Evolutionary conservation across 2,797 vertebrate genomes (phyloP).

Genomic region (Helostoma temminkii): DNA sequence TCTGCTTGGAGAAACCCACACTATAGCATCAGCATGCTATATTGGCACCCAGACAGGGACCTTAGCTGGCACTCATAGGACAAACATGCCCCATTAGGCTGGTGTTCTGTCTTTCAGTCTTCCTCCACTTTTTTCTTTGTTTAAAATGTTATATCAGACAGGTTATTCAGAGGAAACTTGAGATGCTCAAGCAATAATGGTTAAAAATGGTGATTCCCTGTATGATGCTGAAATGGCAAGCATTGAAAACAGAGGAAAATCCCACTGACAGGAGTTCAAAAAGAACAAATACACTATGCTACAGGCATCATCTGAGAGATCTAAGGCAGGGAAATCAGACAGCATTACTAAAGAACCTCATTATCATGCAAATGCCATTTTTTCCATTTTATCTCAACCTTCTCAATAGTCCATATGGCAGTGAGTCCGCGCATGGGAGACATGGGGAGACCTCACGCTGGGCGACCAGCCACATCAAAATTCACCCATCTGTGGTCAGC

Average conservation of each 20-base stretch:
- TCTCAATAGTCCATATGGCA: conserved; percentile 82
- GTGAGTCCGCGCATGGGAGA: conserved; percentile 73
- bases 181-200: conserved; percentile 37
- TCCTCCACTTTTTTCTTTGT: conserved; percentile 46
- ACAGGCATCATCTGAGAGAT: conserved; percentile 74
- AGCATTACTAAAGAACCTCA: conserved; percentile 81
- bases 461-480: conserved; percentile 81
- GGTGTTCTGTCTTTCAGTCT: conserved; percentile 70
- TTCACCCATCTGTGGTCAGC: conserved; percentile 82
- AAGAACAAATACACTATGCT: conserved; percentile 69
- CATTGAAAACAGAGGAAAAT: conserved; percentile 61
- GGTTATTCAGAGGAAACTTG: conserved; percentile 26
- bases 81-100: conserved; percentile 77
- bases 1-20: conserved; percentile 77
- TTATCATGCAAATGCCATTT: conserved; percentile 84
- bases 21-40: conserved; percentile 68
- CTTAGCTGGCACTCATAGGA: conserved; percentile 76
- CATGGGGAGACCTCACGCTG: conserved; percentile 75
- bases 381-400: conserved; percentile 82
- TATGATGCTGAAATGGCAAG: conserved; percentile 54
- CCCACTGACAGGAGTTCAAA: conserved; percentile 73
- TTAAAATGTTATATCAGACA: conserved; percentile 19
- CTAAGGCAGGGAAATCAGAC: conserved; percentile 75
- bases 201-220: conserved; percentile 39
- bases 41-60: conserved; percentile 67